phyloP scores from a whole-genome alignment of 1,140 invertebrate genomes.

The Aplysia californica region DNA sequence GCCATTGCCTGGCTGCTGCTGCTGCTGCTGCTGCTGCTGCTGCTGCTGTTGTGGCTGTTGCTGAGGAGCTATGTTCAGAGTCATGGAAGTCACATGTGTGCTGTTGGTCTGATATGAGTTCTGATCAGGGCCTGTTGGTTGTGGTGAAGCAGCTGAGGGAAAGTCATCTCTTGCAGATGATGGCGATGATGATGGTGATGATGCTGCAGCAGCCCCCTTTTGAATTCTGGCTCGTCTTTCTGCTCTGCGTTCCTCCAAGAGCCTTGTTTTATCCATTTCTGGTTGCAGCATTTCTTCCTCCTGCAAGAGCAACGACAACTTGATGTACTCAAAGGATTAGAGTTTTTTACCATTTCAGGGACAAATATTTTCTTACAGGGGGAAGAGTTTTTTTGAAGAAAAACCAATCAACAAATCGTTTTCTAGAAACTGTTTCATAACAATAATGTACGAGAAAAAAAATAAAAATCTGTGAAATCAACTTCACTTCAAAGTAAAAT shows the following conservation, averaged over 20 bases:
- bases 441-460: no score
- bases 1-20: slow-evolving; percentile 1
- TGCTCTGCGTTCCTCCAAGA: slow-evolving; percentile 38
- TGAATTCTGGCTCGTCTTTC: slow-evolving; percentile 70
- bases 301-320: slow-evolving; percentile 1
- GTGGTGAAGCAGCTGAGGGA: no score
- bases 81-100: background rate
- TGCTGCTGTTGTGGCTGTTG: background rate
- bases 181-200: background rate
- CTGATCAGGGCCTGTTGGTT: no score
- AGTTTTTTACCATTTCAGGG: no score
- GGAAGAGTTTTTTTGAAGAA: no score
- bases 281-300: slow-evolving; percentile 31
- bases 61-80: background rate
- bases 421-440: no score
- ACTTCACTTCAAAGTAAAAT: no score
- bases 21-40: background rate
- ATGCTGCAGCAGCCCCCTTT: slow-evolving; percentile 73
- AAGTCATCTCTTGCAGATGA: background rate
- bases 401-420: no score
- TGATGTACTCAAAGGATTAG: background rate
- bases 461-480: no score
- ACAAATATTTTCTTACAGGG: no score
- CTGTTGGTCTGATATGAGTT: no score
- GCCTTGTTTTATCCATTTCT: slow-evolving; percentile 37